phyloP scores from a whole-genome alignment of 2,113 vertebrate species.

The Saguinus midas region DNA sequence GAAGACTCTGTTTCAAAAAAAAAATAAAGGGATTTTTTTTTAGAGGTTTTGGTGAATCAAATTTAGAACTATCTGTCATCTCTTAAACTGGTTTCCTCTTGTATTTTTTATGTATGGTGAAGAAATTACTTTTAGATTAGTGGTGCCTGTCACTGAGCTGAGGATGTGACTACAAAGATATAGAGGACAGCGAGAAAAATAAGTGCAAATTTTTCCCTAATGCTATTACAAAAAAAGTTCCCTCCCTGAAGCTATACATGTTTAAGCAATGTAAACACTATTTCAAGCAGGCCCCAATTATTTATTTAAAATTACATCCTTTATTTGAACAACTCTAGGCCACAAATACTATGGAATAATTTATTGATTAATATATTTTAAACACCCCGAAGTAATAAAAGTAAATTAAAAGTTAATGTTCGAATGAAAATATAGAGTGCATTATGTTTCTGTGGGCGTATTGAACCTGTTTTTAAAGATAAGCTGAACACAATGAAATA shows the following conservation, averaged over 20 bases:
- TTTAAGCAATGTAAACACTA: neutral
- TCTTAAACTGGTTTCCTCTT: neutral
- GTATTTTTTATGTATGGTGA: neutral
- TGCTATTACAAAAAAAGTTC: neutral
- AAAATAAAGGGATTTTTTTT: neutral
- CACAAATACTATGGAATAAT: neutral
- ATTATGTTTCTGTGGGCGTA: neutral
- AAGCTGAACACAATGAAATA: neutral
- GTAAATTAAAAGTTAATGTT: constrained; percentile 40
- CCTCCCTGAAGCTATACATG: neutral
- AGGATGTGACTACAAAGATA: neutral
- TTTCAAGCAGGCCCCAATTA: constrained; percentile 24
- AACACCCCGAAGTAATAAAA: constrained; percentile 35
- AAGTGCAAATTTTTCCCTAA: constrained; percentile 38
- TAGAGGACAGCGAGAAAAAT: neutral
- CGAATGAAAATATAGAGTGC: neutral
- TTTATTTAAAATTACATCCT: constrained; percentile 47
- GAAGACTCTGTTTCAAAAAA: no score
- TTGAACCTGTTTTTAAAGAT: neutral
- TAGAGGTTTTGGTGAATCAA: neutral
- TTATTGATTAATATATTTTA: constrained; percentile 46
- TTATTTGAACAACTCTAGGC: neutral
- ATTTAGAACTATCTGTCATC: neutral
- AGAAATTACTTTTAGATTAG: constrained; percentile 42
- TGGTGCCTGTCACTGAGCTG: neutral